Percentiles rank a stretch among this genome's conserved stretches.
phyloP scores from a whole-genome alignment of 2,888 invertebrate genomes.

The Phlogophora meticulosa region DNA sequence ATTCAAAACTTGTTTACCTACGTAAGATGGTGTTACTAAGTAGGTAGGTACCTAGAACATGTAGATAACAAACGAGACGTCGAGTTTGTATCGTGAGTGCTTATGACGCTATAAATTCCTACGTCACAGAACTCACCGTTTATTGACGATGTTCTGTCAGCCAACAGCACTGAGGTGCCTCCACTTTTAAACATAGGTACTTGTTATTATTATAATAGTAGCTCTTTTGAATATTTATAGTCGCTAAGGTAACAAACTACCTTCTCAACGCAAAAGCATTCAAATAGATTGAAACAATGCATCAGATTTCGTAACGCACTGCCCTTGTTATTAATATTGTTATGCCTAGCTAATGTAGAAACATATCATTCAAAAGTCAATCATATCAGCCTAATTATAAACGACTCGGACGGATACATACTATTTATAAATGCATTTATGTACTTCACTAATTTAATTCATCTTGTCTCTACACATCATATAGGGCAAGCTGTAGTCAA shows the following conservation, averaged over 20 bases:
- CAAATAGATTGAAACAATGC: not conserved
- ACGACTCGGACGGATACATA: not conserved
- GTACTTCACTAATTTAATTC: constrained; percentile 14
- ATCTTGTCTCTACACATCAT: constrained; percentile 40
- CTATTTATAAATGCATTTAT: constrained; percentile 13
- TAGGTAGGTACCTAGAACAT: not conserved
- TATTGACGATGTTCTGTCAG: constrained; percentile 29
- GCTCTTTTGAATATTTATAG: not conserved
- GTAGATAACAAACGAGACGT: constrained; percentile 32
- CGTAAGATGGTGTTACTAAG: not conserved
- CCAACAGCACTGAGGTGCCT: not conserved
- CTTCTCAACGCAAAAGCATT: constrained; percentile 23
- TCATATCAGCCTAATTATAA: not conserved
- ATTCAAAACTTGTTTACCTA: constrained; percentile 2
- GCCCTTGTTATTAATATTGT: constrained; percentile 5
- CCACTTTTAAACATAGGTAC: constrained; percentile 6
- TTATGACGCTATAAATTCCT: constrained; percentile 13
- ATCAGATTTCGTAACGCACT: constrained; percentile 3
- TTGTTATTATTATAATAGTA: no score
- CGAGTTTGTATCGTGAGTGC: constrained; percentile 9
- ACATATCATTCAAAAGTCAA: not conserved
- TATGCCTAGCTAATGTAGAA: constrained; percentile 15
- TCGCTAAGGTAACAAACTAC: not conserved
- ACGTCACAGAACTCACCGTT: no score
- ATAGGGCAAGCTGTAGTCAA: constrained; percentile 36